Base-by-base conservation (phyloP, 1,140 invertebrate species). In the Wasmannia auropunctata region DNA sequence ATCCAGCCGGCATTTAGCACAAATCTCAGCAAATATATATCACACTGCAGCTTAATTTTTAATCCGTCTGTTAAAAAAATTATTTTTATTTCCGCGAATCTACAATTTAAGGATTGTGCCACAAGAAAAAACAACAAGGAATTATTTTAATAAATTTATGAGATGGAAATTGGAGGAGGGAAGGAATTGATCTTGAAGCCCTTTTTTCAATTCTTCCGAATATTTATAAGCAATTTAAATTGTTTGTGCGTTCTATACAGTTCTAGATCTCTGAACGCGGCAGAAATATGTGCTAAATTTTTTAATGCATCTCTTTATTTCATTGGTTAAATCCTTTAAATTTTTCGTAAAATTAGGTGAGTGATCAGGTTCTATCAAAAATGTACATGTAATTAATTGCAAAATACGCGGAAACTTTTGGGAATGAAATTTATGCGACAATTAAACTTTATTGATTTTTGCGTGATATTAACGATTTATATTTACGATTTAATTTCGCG, bases 401-500 rank as follows among this genome's bases (percentile, higher is more conserved):
- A 14, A 76, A 62, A 60, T 60, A 19, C 25, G 28, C 2, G 19
- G 22, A 49, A 67, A 80, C 19, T 25, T 54, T 22, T 19, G 54
- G 1, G 25, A 65, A 34, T 11, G 0, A 31, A 34, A 63, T 63
- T 31, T 49, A 34, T n/a, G 28, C 14, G 10, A 10, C 31, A 67
- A 54, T 54, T 51, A 80, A 80, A 51, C 37, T 67, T 67, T 25
- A 79, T 79, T 37, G 43, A 80, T 67, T 67, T 51, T 37, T 22
- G 31, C 67, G 5, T 8, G 34, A 40, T n/a, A 34, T 10, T 2
- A 37, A 67, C 31, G 16, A 67, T 40, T 69, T 80, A n/a, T 69
- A 51, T 16, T 67, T 49, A 80, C 31, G 22, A 69, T 40, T 22
- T 43, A 67, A 65, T 49, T 49, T 31, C 40, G 28, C 25, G 28